phyloP scores from a whole-genome alignment of 1,140 invertebrate genomes.

The Achatina immaculata region DNA sequence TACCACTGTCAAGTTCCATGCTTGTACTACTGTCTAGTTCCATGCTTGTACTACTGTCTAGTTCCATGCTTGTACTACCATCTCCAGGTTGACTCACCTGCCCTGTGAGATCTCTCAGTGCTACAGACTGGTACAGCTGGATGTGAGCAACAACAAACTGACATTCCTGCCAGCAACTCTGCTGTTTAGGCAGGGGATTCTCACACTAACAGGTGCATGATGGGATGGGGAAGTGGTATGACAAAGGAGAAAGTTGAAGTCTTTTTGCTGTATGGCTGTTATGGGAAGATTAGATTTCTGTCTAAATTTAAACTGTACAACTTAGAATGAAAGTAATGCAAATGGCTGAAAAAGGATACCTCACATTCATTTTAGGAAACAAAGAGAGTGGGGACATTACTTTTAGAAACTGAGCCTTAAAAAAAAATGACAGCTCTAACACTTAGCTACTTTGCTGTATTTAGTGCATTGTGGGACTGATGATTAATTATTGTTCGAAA shows the following conservation, averaged over 20 bases:
- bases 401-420: no score
- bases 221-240: not conserved
- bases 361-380: no score
- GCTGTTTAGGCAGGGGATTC: not conserved
- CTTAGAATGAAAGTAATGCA: not conserved
- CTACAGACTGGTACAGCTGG: conserved; percentile 14
- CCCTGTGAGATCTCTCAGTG: conserved; percentile 31
- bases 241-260: not conserved
- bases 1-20: no score
- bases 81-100: conserved; percentile 1
- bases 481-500: no score
- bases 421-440: no score
- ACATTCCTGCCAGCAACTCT: conserved; percentile 8
- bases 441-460: no score
- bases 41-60: not conserved
- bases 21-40: not conserved
- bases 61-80: not conserved
- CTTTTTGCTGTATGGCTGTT: not conserved
- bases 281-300: not conserved
- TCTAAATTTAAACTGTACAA: not conserved
- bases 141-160: conserved; percentile 9
- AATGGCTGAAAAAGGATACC: no score
- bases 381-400: no score
- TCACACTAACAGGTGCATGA: not conserved
- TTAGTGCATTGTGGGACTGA: no score